Conservation (phyloP, 2,797 vertebrate species). For the Avahi laniger region DNA sequence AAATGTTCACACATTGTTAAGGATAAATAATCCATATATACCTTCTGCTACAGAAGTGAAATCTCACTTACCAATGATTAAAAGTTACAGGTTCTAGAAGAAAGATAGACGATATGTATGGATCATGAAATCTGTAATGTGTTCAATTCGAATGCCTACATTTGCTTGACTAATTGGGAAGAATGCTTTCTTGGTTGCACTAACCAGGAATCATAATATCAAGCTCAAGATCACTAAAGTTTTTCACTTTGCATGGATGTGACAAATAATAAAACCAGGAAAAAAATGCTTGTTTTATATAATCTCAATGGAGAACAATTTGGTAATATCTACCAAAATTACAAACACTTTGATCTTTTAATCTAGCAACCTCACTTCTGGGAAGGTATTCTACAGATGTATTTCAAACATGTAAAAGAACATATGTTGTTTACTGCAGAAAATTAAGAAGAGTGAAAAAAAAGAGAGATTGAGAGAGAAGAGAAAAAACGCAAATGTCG, state of each 20-base stretch:
- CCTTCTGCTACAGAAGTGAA: background rate
- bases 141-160: background rate
- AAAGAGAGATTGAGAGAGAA: background rate
- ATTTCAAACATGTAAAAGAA: slow-evolving; percentile 10
- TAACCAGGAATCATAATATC: background rate
- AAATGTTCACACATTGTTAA: slow-evolving; percentile 18
- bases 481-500: background rate
- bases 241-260: background rate
- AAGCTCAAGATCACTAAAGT: background rate
- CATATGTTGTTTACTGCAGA: background rate
- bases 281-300: background rate
- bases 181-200: background rate
- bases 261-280: background rate
- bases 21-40: background rate
- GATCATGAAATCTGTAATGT: background rate
- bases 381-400: background rate
- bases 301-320: background rate
- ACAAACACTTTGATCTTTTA: slow-evolving; percentile 20
- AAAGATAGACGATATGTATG: background rate
- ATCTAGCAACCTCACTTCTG: background rate
- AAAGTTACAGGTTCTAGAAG: slow-evolving; percentile 13
- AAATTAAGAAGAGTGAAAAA: background rate
- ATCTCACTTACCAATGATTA: slow-evolving; percentile 25
- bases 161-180: background rate
- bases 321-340: background rate